These are phyloP conservation scores for Leistus spinibarbis DNA, from an alignment of 2,888 invertebrate species.

Conservation along the genomic window DNA sequence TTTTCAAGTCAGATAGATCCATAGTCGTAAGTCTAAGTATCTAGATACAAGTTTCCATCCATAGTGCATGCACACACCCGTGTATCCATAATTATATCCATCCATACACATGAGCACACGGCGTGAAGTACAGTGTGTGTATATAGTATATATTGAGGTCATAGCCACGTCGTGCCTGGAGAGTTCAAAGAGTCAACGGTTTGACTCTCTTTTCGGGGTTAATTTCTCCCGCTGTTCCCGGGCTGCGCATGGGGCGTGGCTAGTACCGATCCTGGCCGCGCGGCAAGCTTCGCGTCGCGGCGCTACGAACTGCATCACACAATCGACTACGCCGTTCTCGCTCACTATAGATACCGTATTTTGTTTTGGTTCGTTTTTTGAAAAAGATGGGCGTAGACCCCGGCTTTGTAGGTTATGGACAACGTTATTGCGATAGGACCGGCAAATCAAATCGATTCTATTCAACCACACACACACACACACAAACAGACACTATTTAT, in stretches of 20 bases:
- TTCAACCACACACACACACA: neutral
- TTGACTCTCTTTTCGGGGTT: slow-evolving; percentile 45
- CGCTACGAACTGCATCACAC: slow-evolving; percentile 44
- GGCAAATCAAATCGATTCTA: slow-evolving; percentile 25
- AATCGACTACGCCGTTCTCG: slow-evolving; percentile 45
- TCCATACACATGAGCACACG: neutral
- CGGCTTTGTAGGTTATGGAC: slow-evolving; percentile 37
- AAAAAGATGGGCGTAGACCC: slow-evolving; percentile 52
- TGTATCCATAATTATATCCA: neutral
- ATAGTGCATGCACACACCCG: neutral
- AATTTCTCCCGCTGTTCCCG: slow-evolving; percentile 43
- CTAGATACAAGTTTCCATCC: too few relatives aligned
- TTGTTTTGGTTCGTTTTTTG: slow-evolving; percentile 52
- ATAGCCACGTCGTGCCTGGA: slow-evolving; percentile 5
- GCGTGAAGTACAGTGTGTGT: neutral
- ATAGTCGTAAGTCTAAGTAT: too few relatives aligned
- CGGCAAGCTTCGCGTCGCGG: slow-evolving; percentile 42
- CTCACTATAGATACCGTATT: slow-evolving; percentile 35
- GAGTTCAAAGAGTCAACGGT: slow-evolving; percentile 43
- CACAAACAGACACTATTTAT: slow-evolving; percentile 15
- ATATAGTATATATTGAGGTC: neutral
- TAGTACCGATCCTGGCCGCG: slow-evolving; percentile 47
- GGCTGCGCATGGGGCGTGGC: slow-evolving; percentile 50
- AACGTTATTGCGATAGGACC: slow-evolving; percentile 24
- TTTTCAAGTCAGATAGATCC: too few relatives aligned